phyloP scores from a whole-genome alignment of 2,888 invertebrate genomes.

The Uloborus plumipes region DNA sequence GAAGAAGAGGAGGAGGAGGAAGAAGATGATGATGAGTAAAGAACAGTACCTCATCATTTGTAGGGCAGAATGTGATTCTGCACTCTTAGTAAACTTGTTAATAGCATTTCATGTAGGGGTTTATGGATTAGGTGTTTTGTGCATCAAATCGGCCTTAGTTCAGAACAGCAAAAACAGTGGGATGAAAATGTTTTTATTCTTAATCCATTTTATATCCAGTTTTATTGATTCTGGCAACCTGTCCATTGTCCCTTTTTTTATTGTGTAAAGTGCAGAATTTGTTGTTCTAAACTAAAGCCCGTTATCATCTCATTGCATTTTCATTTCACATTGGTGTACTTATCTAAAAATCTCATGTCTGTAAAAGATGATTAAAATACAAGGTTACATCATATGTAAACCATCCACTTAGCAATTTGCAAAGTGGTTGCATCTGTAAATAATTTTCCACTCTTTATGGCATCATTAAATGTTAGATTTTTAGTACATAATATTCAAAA shows the following conservation, averaged over 20 bases:
- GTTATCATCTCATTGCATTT: conserved; percentile 45
- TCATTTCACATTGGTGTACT: conserved; percentile 61
- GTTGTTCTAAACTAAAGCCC: conserved; percentile 35
- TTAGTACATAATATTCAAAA: background rate
- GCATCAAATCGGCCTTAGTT: conserved; percentile 39
- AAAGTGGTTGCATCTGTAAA: conserved; percentile 61
- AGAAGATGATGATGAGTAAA: conserved; percentile 62
- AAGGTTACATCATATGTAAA: conserved; percentile 39
- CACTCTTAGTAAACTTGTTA: conserved; percentile 61
- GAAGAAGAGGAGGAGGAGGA: conserved; percentile 72
- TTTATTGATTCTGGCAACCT: conserved; percentile 16
- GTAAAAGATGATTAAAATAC: conserved; percentile 27
- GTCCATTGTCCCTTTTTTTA: conserved; percentile 14
- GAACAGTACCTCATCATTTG: conserved; percentile 30
- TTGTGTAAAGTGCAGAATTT: conserved; percentile 15
- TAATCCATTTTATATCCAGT: no score
- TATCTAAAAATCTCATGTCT: conserved; percentile 49
- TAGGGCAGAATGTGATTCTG: conserved; percentile 36
- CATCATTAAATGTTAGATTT: background rate
- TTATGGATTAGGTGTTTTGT: conserved; percentile 64
- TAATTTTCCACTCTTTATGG: conserved; percentile 49
- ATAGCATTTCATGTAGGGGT: conserved; percentile 65
- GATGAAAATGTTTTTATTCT: no score
- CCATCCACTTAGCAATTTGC: conserved; percentile 49
- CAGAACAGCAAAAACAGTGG: conserved; percentile 38